Conservation (phyloP, 2,113 vertebrate species). For the Corythornis madagascariensis region DNA sequence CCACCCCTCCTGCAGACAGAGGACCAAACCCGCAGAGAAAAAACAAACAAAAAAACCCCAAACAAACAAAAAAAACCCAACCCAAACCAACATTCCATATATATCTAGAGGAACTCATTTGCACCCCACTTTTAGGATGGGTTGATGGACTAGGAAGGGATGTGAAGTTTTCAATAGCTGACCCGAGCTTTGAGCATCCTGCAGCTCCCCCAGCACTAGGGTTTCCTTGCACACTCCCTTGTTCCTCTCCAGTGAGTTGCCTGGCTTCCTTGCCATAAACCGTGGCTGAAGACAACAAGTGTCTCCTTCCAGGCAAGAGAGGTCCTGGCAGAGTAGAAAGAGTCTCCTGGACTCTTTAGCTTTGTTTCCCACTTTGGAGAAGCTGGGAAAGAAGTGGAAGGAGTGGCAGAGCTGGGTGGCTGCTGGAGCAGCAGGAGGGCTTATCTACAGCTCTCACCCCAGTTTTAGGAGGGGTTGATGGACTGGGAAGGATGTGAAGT, state of each 20-base stretch:
- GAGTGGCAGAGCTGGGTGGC: no score
- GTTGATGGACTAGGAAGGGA: neutral
- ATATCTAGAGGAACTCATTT: neutral
- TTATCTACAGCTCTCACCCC: no score
- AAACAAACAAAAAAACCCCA: no score
- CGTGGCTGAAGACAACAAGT: fast-evolving
- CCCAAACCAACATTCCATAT: neutral
- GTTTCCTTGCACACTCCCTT: fast-evolving
- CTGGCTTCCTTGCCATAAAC: neutral
- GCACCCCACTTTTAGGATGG: neutral
- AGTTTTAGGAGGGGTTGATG: neutral
- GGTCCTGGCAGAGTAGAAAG: neutral
- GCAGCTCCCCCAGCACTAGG: fast-evolving
- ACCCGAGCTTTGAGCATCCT: neutral
- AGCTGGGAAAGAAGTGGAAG: no score
- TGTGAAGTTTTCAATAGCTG: neutral
- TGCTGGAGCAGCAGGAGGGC: no score
- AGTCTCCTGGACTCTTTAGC: neutral
- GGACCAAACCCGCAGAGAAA: neutral
- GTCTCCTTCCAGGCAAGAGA: neutral
- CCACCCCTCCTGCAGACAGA: neutral
- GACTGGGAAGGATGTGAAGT: neutral
- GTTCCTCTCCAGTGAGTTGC: neutral
- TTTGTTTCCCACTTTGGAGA: no score
- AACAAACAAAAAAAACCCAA: no score